Evolutionary conservation across 2,888 invertebrate genomes (phyloP), one percentile per base, ranked within the genome.

Genomic region (Dryadula phaetusa): DNA sequence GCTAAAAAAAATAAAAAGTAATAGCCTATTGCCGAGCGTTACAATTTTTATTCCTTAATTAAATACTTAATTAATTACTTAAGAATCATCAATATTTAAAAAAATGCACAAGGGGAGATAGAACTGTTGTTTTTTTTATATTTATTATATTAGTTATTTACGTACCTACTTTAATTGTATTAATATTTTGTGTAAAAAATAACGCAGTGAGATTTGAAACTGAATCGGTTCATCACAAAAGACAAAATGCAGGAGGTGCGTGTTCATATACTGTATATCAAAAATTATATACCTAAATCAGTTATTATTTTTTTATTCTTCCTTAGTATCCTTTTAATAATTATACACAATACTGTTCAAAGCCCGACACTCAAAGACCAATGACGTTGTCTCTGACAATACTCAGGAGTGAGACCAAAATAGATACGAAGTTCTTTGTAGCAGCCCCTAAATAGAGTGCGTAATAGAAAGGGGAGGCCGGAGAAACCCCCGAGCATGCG

Each of bases 401-500:
- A 90, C 90, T 86, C 87, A 81, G 80, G 81, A 82, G 81, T 81
- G 77, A 84, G 85, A 89, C 90, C 85, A 88, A 92, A 92, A 92
- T 92, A 92, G 91, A 92, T 86, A 86, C 80, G 76, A 83, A 88
- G 84, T 83, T 90, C 90, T 88, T 88, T 89, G 90, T 88, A 87
- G 83, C 90, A 84, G 76, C 88, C 92, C 90, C 90, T 90, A 91
- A 91, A 92, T 90, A 90, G 87, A 91, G 91, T 90, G 88, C 88
- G 90, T 90, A 90, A 90, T 90, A 85, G 83, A 85, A 87, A 84
- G 90, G 92, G 90, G 90, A 87, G 88, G 88, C 75, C 79, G 79
- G 83, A 79, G 82, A 83, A 82, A 79, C 82, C 83, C 75, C 75
- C 84, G 86, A 89, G 89, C 90, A 84, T 86, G 92, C 92, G 89